Base-by-base conservation (phyloP, 92 coral and sea anemone genomes). In the Hydrozoanthus gracilis region DNA sequence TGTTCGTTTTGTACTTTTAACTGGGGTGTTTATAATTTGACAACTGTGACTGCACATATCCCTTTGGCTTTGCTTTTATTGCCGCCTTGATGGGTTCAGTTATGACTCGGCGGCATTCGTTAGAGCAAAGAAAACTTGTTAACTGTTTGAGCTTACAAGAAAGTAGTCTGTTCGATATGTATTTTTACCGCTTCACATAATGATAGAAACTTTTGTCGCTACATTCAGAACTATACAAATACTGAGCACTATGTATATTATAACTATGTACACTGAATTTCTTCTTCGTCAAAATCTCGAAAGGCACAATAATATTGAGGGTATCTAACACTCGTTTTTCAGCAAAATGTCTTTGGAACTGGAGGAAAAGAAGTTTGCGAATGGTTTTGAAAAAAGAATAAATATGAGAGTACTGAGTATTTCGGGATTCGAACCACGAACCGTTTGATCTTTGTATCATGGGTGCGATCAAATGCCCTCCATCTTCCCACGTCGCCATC, bases 401-500 rank as follows among this genome's bases (percentile, higher is more conserved):
- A 13, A 76, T n/a, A 1, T 16, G 0, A 1, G 10, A 27, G 14
- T 6, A 76, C 35, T 7, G 78, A 51, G 52, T 7, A 6, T 5
- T 6, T 55, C 56, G 85, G 14, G 85, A 80, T 8, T 80, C 62
- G 85, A 80, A 80, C 84, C 69, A 8, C 4, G 47, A 27, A 48
- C 85, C 56, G 14, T 3, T 3, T 4, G 11, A 18, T 14, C 4
- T n/a, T 4, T 3, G 13, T 4, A 13, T 17, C 11, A 47, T 3
- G n/a, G 4, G 15, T 45, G 46, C 44, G 10, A 7, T 50, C 82
- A 18, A 3, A 7, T 7, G 54, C 61, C 3, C 5, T 6, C 16
- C 60, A 8, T 20, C 85, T 80, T 80, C 47, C 75, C 85, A 80
- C 75, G 85, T 65, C 17, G 73, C 85, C 61, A 80, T 62, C 39